These are phyloP conservation scores for Dipus sagitta DNA, from an alignment of 2,797 vertebrate genomes.

Conservation along the genomic window DNA sequence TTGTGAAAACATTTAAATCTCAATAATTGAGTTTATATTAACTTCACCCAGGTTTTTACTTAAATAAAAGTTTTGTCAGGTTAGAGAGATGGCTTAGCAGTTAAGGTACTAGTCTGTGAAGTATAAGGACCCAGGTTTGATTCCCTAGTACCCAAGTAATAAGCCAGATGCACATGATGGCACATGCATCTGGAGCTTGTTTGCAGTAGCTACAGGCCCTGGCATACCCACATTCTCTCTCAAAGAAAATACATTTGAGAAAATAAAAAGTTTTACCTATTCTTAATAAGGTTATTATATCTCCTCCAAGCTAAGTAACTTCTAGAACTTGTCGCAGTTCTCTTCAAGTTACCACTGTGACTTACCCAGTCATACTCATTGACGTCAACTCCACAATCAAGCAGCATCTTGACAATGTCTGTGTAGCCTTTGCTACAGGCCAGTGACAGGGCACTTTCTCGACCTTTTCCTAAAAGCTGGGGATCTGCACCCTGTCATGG, in stretches of 20 bases:
- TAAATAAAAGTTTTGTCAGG: background rate
- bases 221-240: no score
- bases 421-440: constrained; percentile 99
- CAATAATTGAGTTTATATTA: constrained; percentile 24
- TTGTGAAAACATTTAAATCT: constrained; percentile 51
- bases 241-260: no score
- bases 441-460: constrained; percentile 96
- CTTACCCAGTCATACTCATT: constrained; percentile 99
- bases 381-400: constrained; percentile 97
- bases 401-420: constrained; percentile 98
- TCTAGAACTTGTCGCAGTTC: background rate
- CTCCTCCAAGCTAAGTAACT: constrained; percentile 29
- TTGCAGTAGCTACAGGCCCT: no score
- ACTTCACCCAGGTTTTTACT: constrained; percentile 25
- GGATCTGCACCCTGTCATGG: constrained; percentile 94
- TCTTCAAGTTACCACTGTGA: background rate
- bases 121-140: no score
- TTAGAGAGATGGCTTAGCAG: background rate
- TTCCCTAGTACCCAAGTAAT: no score
- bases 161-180: no score
- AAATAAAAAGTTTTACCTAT: background rate
- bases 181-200: no score
- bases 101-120: no score
- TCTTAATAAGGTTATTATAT: constrained; percentile 43
- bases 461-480: constrained; percentile 96